Evolutionary conservation across 2,888 invertebrate genomes (phyloP).

Genomic region (Lepidonotus clava): DNA sequence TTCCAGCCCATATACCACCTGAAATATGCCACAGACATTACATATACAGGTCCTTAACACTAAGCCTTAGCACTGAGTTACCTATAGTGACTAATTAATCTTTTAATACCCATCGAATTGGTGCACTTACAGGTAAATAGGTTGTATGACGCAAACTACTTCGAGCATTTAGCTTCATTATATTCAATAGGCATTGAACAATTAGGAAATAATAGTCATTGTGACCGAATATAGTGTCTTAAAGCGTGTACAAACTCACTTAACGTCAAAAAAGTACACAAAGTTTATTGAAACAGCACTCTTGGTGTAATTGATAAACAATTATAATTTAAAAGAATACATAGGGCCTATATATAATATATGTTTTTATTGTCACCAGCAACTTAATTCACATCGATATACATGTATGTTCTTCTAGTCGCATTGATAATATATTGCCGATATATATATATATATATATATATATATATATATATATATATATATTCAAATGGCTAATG

Average conservation of each 20-base stretch:
- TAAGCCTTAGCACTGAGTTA: slow-evolving; percentile 29
- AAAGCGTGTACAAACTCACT: too few species aligned
- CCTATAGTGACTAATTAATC: slow-evolving; percentile 46
- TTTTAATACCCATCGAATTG: slow-evolving; percentile 27
- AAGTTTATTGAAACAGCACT: too few species aligned
- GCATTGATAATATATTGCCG: neutral
- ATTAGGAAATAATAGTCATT: neutral
- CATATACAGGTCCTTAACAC: slow-evolving; percentile 28
- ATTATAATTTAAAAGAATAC: too few species aligned
- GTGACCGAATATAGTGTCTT: too few species aligned
- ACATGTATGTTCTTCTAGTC: neutral
- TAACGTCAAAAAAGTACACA: too few species aligned
- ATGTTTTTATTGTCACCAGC: neutral
- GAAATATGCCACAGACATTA: neutral
- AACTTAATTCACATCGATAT: neutral
- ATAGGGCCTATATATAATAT: too few species aligned
- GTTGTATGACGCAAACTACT: neutral
- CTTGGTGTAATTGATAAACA: too few species aligned
- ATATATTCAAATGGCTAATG: neutral
- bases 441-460: neutral
- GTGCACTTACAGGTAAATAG: neutral
- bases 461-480: neutral
- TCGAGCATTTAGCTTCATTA: neutral
- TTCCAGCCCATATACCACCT: slow-evolving; percentile 23
- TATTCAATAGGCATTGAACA: neutral